Evolutionary conservation across 2,113 vertebrate species (phyloP).

Genomic region (Labrus mixtus): DNA sequence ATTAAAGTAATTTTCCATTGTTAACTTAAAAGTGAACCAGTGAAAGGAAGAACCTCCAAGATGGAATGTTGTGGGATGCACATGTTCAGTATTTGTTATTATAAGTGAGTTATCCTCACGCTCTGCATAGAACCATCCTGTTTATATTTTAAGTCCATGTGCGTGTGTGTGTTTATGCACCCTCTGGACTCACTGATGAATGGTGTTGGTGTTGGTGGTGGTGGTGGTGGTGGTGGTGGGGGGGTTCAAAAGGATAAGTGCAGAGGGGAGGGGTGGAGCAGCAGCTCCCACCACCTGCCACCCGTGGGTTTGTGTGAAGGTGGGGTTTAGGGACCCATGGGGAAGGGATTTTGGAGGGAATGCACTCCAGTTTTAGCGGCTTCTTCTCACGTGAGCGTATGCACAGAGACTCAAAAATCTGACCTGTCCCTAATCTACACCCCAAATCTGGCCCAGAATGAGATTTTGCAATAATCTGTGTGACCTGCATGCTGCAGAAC

Average conservation of each 20-base stretch:
- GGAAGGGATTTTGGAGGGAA: conserved; percentile 15
- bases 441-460: conserved; percentile 66
- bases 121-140: conserved; percentile 7
- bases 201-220: too few species aligned
- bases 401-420: conserved; percentile 28
- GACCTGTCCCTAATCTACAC: conserved; percentile 68
- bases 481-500: conserved; percentile 17
- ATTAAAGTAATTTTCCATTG: too few species aligned
- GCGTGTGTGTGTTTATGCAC: conserved; percentile 14
- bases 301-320: conserved; percentile 41
- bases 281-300: conserved; percentile 64
- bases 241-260: conserved; percentile 35
- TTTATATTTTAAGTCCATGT: conserved; percentile 18
- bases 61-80: not conserved
- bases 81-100: not conserved
- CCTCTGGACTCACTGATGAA: conserved; percentile 12
- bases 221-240: too few species aligned
- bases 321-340: conserved; percentile 39
- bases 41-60: not conserved
- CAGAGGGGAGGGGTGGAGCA: conserved; percentile 25
- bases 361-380: conserved; percentile 28
- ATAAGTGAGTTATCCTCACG: not conserved
- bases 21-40: not conserved
- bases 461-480: conserved; percentile 71
- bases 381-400: conserved; percentile 37